Base-by-base conservation (phyloP, 2,113 vertebrate genomes). In the Talpa occidentalis region DNA sequence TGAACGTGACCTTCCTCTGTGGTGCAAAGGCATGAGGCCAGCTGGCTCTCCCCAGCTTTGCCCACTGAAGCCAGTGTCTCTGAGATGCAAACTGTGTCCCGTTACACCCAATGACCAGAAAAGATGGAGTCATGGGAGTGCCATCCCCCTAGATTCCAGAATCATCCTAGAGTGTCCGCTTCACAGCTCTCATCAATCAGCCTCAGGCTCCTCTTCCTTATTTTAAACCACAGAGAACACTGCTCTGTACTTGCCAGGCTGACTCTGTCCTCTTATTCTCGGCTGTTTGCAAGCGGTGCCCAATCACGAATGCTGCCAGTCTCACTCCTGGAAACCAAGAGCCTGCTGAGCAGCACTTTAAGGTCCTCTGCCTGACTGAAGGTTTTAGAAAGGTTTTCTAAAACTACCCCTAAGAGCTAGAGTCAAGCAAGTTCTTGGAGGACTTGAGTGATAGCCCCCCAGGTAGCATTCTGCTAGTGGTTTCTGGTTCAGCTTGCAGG, bases 331-430 rank as follows among this genome's bases (percentile, higher is more conserved):
- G 49, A 80, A 74, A 56, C 0, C 0, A 78, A 80, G 59, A 10
- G 16, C 54, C 72, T 64, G 35, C 44, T 35, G 90, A 69, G 44
- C 16, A n/a, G 56, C n/a, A 69, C 82, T 76, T 54, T n/a, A 40
- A 82, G 69, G 52, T 17, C 59, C 70, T 82, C 14, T 35, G 30
- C 16, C 6, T 2, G 52, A n/a, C 44, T 1, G 44, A 92, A 93
- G 54, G 26, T 35, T 94, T 52, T 42, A 84, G 66, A 86, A 86
- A 49, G 62, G 83, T 70, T 32, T 77, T 64, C 52, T 44, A 86
- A 92, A 84, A 52, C 5, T 8, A 82, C 24, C 90, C 60, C 72
- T 40, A 66, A 42, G 40, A 90, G 24, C 37, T 60, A 85, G 15
- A 4, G 40, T 49, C 66, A 52, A 30, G 42, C 8, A 40, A n/a